These are phyloP conservation scores for Tachina grossa DNA, from an alignment of 2,888 invertebrate species.

Conservation along the genomic window DNA sequence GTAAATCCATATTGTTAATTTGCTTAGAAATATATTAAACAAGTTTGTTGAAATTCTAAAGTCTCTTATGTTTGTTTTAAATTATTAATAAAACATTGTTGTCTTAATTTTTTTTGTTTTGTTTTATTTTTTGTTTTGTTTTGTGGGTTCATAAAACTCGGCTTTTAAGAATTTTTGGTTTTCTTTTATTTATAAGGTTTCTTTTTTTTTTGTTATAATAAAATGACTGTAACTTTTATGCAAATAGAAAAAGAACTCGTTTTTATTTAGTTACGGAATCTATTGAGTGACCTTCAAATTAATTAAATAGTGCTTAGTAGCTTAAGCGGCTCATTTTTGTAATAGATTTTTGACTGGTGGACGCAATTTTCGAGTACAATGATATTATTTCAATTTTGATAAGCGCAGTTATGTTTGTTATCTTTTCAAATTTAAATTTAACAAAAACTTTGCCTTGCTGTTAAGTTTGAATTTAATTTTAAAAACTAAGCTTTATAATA, in stretches of 20 bases:
- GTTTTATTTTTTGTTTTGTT: neutral
- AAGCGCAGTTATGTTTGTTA: no score
- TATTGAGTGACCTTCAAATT: conserved; percentile 10
- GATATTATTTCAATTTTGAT: no score
- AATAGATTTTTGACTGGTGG: neutral
- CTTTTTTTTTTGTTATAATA: conserved; percentile 3
- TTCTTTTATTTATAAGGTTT: no score
- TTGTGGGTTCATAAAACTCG: conserved; percentile 26
- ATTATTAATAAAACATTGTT: neutral
- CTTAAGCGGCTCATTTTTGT: neutral
- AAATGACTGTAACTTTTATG: conserved; percentile 11
- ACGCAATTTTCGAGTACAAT: neutral
- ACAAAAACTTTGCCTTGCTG: no score
- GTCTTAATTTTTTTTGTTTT: neutral
- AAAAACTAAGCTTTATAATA: no score
- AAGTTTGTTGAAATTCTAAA: neutral
- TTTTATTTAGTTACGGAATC: conserved; percentile 6
- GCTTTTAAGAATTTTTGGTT: conserved; percentile 7
- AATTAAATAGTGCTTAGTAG: neutral
- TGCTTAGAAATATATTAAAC: conserved; percentile 2
- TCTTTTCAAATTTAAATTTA: no score
- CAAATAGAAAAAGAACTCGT: conserved; percentile 3
- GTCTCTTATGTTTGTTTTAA: neutral
- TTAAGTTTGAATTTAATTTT: no score
- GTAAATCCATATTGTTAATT: neutral